These are phyloP conservation scores for Litocranius walleri DNA, from an alignment of 2,113 vertebrate genomes.

Conservation along the genomic window DNA sequence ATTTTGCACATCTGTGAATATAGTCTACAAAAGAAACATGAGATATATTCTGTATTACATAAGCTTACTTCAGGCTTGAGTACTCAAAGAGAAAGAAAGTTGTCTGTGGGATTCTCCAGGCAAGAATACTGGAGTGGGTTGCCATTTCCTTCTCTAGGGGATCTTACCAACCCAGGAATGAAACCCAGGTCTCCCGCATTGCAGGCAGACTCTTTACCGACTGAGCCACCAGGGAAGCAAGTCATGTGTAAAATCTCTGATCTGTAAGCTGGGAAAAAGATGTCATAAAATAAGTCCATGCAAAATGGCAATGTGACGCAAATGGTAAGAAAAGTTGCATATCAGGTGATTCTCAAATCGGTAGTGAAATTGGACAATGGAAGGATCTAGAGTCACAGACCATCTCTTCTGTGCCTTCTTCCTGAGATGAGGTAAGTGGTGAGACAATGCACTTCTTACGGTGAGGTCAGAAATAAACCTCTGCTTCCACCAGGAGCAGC, in stretches of 20 bases:
- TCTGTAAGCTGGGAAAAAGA: neutral
- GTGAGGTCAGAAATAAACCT: neutral
- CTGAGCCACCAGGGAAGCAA: neutral
- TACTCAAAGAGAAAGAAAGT: neutral
- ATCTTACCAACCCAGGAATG: neutral
- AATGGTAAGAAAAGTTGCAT: neutral
- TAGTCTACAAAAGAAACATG: neutral
- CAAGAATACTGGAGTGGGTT: neutral
- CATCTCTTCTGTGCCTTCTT: neutral
- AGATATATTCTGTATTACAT: neutral
- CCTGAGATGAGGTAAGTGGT: no score
- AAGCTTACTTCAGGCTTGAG: neutral
- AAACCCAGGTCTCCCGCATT: neutral
- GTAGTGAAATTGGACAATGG: neutral
- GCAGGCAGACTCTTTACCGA: neutral
- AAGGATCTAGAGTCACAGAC: neutral
- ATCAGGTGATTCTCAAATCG: neutral
- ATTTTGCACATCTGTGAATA: neutral
- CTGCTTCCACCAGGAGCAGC: neutral
- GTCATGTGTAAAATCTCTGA: neutral
- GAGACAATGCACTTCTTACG: fast-evolving
- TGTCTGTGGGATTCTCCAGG: neutral
- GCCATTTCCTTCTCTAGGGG: neutral
- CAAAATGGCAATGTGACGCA: neutral
- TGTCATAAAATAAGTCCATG: neutral